These are phyloP conservation scores for Aurelia sp. DNA, from an alignment of 30 jellyfish, hydroid and myxozoan genomes.

Conservation along the genomic window DNA sequence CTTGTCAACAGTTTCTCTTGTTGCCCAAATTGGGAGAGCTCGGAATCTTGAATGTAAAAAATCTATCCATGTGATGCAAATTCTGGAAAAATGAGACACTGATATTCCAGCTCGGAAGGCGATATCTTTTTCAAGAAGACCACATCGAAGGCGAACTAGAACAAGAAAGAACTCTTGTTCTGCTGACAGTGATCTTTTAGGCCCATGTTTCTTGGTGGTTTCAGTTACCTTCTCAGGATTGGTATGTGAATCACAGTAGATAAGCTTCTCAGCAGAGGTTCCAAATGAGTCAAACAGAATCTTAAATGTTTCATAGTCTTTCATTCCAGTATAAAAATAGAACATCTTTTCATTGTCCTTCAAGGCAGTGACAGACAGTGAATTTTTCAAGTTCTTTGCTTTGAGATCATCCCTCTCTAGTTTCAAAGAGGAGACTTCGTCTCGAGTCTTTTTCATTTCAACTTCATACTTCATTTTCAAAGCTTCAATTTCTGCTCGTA, in stretches of 20 bases:
- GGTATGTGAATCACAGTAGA: too few relatives aligned
- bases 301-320: constrained; percentile 21
- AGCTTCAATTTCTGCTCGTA: not conserved
- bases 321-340: constrained; percentile 35
- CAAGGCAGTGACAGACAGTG: not conserved
- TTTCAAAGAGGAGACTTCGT: not conserved
- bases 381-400: not conserved
- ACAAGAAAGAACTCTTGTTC: too few relatives aligned
- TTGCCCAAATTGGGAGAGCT: too few relatives aligned
- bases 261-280: not conserved
- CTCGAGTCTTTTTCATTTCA: not conserved
- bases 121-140: too few relatives aligned
- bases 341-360: not conserved
- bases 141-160: too few relatives aligned
- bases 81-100: too few relatives aligned
- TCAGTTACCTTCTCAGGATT: too few relatives aligned
- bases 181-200: constrained; percentile 32
- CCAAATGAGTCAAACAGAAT: constrained; percentile 11
- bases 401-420: not conserved
- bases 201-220: constrained; percentile 23
- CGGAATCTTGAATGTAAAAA: too few relatives aligned
- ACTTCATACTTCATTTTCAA: not conserved
- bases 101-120: too few relatives aligned
- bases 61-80: too few relatives aligned
- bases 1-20: too few relatives aligned